phyloP scores from a whole-genome alignment of 1,140 invertebrate genomes.

The Calosoma granatense region DNA sequence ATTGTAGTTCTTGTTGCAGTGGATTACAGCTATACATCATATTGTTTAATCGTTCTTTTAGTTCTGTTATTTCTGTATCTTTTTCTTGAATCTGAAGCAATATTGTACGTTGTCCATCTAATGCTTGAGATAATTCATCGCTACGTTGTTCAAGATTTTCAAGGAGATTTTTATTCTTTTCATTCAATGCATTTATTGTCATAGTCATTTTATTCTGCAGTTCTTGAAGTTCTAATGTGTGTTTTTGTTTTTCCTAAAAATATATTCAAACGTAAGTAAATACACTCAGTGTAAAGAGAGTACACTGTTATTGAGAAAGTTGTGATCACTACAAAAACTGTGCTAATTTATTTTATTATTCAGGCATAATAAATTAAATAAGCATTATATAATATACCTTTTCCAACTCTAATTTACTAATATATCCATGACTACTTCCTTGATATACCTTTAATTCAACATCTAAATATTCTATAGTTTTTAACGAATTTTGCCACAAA shows the following conservation, averaged over 20 bases:
- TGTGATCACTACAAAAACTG: too few relatives aligned
- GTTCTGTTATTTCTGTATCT: constrained; percentile 19
- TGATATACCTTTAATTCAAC: background rate
- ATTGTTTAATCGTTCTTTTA: constrained; percentile 21
- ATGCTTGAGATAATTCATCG: background rate
- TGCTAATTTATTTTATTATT: background rate
- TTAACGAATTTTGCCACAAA: constrained; percentile 5
- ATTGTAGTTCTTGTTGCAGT: constrained; percentile 17
- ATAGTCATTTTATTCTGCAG: background rate
- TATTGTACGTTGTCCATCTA: background rate
- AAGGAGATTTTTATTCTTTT: background rate
- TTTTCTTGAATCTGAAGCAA: background rate
- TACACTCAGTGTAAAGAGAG: too few relatives aligned
- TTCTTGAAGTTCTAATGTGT: background rate
- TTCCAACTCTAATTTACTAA: background rate
- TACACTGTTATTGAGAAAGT: too few relatives aligned
- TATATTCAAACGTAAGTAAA: too few relatives aligned
- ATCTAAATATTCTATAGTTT: constrained; percentile 9
- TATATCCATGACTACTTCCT: background rate
- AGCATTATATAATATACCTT: too few relatives aligned
- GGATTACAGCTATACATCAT: constrained; percentile 16
- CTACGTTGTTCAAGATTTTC: background rate
- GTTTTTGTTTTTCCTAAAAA: background rate
- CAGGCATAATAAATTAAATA: too few relatives aligned
- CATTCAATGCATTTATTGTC: background rate